These are phyloP conservation scores for Spheniscus mendiculus DNA, from an alignment of 2,113 vertebrate species.

Conservation along the genomic window DNA sequence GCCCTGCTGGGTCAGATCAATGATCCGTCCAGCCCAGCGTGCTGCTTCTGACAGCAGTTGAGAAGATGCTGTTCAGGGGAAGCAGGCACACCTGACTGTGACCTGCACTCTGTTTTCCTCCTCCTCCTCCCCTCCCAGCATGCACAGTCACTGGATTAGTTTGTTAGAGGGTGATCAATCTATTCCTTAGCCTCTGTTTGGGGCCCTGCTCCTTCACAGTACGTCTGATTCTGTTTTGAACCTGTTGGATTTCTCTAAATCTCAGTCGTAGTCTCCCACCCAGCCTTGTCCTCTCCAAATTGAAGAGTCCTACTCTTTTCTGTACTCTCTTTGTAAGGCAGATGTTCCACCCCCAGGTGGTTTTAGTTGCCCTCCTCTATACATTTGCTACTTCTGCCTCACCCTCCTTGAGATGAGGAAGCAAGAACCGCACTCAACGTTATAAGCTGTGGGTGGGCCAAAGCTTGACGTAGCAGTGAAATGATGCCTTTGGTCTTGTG, in stretches of 20 bases:
- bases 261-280: neutral
- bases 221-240: neutral
- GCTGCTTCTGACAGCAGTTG: neutral
- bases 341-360: neutral
- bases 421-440: fast-evolving
- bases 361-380: neutral
- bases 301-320: neutral
- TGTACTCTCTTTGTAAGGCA: neutral
- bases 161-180: neutral
- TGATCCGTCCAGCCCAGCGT: neutral
- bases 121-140: neutral
- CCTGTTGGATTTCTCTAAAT: neutral
- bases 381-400: neutral
- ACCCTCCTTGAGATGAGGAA: neutral
- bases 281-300: neutral
- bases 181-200: neutral
- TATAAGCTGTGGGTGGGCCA: neutral
- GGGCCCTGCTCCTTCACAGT: neutral
- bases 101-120: neutral
- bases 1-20: neutral
- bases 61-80: neutral
- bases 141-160: no score
- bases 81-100: neutral
- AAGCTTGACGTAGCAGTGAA: neutral
- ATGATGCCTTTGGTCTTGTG: neutral